phyloP scores from a whole-genome alignment of 2,888 invertebrate species.

The Perizoma flavofasciatum region DNA sequence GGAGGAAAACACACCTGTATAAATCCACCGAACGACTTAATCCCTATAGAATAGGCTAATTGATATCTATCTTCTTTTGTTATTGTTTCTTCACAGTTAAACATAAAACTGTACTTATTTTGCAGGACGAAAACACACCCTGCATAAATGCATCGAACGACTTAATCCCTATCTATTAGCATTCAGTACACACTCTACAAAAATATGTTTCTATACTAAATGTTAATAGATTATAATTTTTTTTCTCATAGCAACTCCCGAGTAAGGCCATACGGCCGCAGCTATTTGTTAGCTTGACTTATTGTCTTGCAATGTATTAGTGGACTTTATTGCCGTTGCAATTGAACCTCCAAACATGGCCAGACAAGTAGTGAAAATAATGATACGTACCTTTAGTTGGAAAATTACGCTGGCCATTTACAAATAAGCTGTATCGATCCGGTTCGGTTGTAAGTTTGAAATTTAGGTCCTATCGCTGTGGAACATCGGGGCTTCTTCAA shows the following conservation, averaged over 20 bases:
- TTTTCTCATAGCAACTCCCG: conserved; percentile 38
- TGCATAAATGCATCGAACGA: neutral
- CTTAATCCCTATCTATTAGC: neutral
- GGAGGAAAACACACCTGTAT: neutral
- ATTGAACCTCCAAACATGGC: conserved; percentile 27
- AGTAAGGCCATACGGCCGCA: conserved; percentile 33
- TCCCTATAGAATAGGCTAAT: neutral
- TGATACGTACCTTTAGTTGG: conserved; percentile 36
- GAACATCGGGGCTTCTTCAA: conserved; percentile 3
- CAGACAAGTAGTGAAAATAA: conserved; percentile 34
- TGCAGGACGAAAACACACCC: neutral
- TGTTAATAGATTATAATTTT: conserved; percentile 31
- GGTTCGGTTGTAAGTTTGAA: conserved; percentile 18
- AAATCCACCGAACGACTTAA: neutral
- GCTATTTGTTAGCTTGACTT: conserved; percentile 45
- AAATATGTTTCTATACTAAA: conserved; percentile 11
- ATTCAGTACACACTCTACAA: conserved; percentile 4
- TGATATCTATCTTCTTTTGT: too few species aligned
- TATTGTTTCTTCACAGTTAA: too few species aligned
- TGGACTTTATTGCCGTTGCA: conserved; percentile 30
- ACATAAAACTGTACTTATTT: neutral
- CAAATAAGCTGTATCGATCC: conserved; percentile 20
- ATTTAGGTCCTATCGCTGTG: conserved; percentile 6
- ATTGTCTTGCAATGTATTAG: conserved; percentile 37
- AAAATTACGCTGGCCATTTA: conserved; percentile 32